A percentile compares a stretch with the other conserved stretches of the same genome.
phyloP scores from a whole-genome alignment of 2,113 vertebrate genomes.

The Elgaria multicarinata region DNA sequence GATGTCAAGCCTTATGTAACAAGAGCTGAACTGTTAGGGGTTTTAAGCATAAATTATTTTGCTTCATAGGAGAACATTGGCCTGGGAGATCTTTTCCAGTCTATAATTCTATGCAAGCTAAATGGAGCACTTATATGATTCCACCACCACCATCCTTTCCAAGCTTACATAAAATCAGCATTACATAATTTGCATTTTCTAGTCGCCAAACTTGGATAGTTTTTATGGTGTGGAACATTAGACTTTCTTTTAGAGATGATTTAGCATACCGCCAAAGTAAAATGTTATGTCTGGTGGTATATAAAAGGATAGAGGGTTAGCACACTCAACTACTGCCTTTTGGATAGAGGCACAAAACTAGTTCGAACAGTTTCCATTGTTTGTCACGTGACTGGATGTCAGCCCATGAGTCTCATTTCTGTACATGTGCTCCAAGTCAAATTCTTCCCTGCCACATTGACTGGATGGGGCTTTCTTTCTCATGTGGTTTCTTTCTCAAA shows the following conservation, averaged over 20 bases:
- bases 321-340: not conserved
- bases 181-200: not conserved
- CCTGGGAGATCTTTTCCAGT: not conserved
- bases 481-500: not conserved
- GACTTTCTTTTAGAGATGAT: not conserved
- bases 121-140: not conserved
- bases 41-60: not conserved
- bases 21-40: too few species aligned
- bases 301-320: not conserved
- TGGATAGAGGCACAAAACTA: not conserved
- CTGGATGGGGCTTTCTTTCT: not conserved
- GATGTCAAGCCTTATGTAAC: not conserved
- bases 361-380: not conserved
- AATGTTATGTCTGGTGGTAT: not conserved
- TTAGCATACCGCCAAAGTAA: not conserved
- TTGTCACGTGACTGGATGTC: not conserved
- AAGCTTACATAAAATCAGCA: not conserved
- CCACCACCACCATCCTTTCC: not conserved
- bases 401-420: not conserved
- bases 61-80: not conserved
- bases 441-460: not conserved
- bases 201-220: not conserved
- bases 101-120: not conserved
- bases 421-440: not conserved
- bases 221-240: not conserved